A percentile compares a stretch with the other conserved stretches of the same genome.
phyloP scores from a whole-genome alignment of 2,797 vertebrate genomes.

The Artibeus jamaicensis region DNA sequence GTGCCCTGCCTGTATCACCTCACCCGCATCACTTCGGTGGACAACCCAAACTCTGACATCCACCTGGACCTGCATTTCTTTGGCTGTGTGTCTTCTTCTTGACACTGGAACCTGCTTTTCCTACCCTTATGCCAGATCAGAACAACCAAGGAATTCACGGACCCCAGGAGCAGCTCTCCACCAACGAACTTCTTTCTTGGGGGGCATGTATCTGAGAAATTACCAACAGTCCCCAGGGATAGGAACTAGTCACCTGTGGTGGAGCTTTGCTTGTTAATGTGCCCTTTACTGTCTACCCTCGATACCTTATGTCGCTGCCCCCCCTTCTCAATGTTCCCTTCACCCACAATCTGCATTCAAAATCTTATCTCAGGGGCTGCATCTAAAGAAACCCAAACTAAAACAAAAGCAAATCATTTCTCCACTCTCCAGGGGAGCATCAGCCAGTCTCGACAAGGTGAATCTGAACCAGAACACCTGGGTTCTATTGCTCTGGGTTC shows the following conservation, averaged over 20 bases:
- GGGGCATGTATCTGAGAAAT: background rate
- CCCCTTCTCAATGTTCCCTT: background rate
- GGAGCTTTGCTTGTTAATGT: background rate
- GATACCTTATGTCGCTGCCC: fast-evolving
- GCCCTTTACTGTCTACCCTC: background rate
- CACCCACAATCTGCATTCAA: background rate
- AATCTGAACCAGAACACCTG: background rate
- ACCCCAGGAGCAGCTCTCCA: background rate
- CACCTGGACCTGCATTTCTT: background rate
- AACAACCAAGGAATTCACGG: background rate
- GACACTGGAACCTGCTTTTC: background rate
- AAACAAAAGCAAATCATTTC: background rate
- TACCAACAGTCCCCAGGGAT: too few relatives aligned
- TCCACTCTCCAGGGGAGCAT: background rate
- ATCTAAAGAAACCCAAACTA: background rate
- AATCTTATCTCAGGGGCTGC: background rate
- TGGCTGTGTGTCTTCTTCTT: background rate
- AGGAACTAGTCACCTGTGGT: background rate
- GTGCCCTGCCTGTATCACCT: background rate
- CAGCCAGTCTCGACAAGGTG: background rate
- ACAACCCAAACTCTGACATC: background rate
- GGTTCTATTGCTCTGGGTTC: too few relatives aligned
- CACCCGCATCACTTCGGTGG: background rate
- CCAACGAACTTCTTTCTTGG: background rate
- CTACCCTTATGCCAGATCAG: background rate